Percentiles rank a stretch among this genome's conserved stretches.
Evolutionary conservation across 1,140 invertebrate genomes (phyloP).

Genomic region (Trichogramma pretiosum): DNA sequence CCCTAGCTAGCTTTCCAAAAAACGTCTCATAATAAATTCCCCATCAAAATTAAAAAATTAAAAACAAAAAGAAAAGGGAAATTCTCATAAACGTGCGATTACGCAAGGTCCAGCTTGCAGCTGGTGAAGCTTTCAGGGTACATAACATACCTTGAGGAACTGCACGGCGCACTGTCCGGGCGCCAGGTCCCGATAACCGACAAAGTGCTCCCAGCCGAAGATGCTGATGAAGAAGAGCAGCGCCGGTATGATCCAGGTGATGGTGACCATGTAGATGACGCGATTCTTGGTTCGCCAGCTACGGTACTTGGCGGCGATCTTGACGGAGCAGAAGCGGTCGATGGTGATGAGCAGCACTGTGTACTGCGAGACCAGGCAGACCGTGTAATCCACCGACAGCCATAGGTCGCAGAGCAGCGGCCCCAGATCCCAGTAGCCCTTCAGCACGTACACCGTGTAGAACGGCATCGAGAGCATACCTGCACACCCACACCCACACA

Average conservation of each 20-base stretch:
- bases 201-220: conserved; percentile 98
- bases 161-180: conserved; percentile 92
- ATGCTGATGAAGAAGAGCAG: conserved; percentile 96
- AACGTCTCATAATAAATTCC: no score
- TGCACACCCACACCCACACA: conserved; percentile 41
- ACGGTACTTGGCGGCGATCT: conserved; percentile 95
- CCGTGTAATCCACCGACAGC: conserved; percentile 98
- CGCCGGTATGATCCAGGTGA: conserved; percentile 97
- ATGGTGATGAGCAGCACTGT: conserved; percentile 98
- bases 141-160: conserved; percentile 74
- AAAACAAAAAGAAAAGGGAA: no score
- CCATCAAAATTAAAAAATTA: no score
- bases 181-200: conserved; percentile 78
- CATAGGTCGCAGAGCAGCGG: conserved; percentile 95
- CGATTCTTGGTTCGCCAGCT: conserved; percentile 92
- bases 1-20: no score
- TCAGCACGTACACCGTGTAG: conserved; percentile 91
- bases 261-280: conserved; percentile 86
- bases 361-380: conserved; percentile 97
- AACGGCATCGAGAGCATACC: conserved; percentile 90
- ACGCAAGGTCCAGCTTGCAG: no score
- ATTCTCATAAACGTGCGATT: no score
- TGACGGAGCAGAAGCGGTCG: conserved; percentile 97
- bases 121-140: no score
- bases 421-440: conserved; percentile 94